Evolutionary conservation across 2,888 invertebrate species (phyloP), one percentile per base, ranked within the genome.

Genomic region (Hedya salicella): DNA sequence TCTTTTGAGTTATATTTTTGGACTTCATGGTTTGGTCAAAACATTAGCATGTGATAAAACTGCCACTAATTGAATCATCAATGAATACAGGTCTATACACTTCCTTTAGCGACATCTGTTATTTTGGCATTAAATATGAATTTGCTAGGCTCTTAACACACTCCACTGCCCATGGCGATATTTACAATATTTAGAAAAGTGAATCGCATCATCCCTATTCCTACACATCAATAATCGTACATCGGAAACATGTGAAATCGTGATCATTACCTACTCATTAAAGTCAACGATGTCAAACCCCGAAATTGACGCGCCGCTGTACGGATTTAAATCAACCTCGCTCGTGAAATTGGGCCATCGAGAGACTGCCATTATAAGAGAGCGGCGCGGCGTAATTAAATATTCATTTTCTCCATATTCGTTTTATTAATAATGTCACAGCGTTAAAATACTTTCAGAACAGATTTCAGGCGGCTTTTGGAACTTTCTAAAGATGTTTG

Each of bases 391-490:
- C 46, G 46, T 53, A 48, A 52, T 59, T 53, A 65, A 60, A 52
- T 60, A 65, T 65, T 65, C 25, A 60, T 53, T 40, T 46, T 53
- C 39, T 53, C 25, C 59, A 40, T 30, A 57, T 57, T 59, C 36
- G 52, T 52, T 59, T 42, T 8, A 46, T 25, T 62, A 62, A 42
- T 42, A 48, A 25, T 32, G n/a, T 40, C 39, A 19, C 32, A 32
- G 21, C 36, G 14, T 21, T 54, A 46, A n/a, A 54, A 44, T 36
- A n/a, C 17, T 36, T 61, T 11, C 14, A 42, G n/a, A n/a, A 50
- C 9, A 8, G 50, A 60, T 49, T 52, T 62, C 8, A 44, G 44
- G 56, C 44, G 11, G 30, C 11, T 40, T 17, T 56, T 1, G 17
- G 11, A 36, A 36, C 36, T 11, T 36, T 8, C 36, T 8, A 36